Evolutionary conservation across 23 tunicate species (phyloP), one percentile per base, ranked within the genome.

Genomic region (Styela clava): DNA sequence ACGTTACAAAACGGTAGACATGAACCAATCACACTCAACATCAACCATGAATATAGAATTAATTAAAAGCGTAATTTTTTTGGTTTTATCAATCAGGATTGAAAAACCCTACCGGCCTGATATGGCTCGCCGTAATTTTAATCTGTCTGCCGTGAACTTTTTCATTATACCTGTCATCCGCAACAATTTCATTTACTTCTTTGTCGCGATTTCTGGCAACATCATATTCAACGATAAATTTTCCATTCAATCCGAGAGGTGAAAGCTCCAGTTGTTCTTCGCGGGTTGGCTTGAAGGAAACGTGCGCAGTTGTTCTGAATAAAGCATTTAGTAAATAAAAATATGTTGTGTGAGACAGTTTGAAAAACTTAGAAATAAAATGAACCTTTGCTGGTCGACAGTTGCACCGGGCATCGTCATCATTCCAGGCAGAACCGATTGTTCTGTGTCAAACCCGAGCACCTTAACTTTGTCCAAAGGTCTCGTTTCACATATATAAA

Each of bases 211-310:
- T 61, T n/a, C 83, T 70, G 21, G 28, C 2, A 16, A 85, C 79
- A n/a, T 69, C 79, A 65, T 85, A 85, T 61, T 85, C 83, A 9
- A 85, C 52, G 31, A 78, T 52, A 61, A 85, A 85, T 62, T 71
- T 85, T 52, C 88, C 88, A 28, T 79, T 69, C 2, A 85, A 56
- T 12, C 88, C 88, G 34, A 78, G 69, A 9, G 88, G 88, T 24
- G 88, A 85, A 26, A 85, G 31, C 21, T 26, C 31, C 3, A 33
- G 51, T 70, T 85, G 88, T 69, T 85, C 71, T 35, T 36, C 73
- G 20, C 35, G 52, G 16, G 83, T 85, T 20, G 88, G 88, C 2
- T 31, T 26, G 79, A 74, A 85, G 12, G 36, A 35, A 25, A 85
- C 56, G 27, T 68, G 61, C 12, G 88, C 83, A 7, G 79, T 85